These are phyloP conservation scores for Nasua narica DNA, from an alignment of 2,797 vertebrate species.

Conservation along the genomic window DNA sequence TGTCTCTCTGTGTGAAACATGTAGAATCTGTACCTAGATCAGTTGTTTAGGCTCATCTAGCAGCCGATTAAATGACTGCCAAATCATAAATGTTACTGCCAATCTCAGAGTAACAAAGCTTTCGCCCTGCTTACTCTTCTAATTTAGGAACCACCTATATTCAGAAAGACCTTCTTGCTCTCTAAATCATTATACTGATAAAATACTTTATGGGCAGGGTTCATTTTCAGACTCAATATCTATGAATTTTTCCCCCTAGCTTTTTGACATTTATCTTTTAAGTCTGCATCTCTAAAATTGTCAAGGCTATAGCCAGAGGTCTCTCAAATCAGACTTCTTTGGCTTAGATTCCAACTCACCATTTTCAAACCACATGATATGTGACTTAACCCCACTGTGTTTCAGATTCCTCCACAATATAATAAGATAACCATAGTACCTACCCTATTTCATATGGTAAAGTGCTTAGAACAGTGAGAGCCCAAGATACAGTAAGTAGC, in stretches of 20 bases:
- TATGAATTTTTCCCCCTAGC: not conserved
- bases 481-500: not conserved
- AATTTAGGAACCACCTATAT: not conserved
- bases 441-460: not conserved
- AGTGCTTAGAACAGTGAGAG: not conserved
- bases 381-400: not conserved
- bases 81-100: conserved; percentile 11
- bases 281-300: not conserved
- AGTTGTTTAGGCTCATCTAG: not conserved
- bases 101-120: not conserved
- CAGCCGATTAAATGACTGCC: not conserved
- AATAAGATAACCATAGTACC: not conserved
- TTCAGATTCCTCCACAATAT: not conserved
- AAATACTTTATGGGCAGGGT: not conserved
- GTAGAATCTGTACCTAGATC: not conserved
- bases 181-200: not conserved
- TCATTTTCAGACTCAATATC: conserved; percentile 2
- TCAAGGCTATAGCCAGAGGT: not conserved
- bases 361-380: not conserved
- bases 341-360: not conserved
- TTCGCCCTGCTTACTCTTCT: not conserved
- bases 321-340: not conserved
- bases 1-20: not conserved
- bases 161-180: not conserved
- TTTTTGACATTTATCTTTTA: not conserved